Base-by-base conservation (phyloP, 2,797 vertebrate species). In the Garrulus glandarius region DNA sequence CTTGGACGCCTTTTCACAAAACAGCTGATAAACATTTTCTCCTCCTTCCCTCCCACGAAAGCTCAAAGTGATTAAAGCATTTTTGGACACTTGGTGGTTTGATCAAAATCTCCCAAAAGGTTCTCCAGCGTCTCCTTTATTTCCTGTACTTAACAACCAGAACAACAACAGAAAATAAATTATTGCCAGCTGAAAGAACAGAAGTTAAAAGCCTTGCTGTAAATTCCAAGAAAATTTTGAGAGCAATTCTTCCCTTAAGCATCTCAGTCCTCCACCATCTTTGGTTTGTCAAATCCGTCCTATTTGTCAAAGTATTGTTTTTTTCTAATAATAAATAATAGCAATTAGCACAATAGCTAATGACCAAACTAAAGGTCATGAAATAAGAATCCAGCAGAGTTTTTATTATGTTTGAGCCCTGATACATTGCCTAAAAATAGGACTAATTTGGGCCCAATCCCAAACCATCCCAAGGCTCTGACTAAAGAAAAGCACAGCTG, bases 111-210 rank as follows among this genome's bases (percentile, higher is more conserved):
- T 95, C 78, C 77, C 72, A 30, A 79, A 95, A 86, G 37, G 34
- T 80, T 94, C 50, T 84, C 32, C 53, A 74, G 32, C 37, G 80
- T 94, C 92, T 96, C 71, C 47, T 87, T 68, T 13, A 12, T 90
- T 97, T 97, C 85, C 81, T 78, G 76, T 94, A 53, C 69, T 93
- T 82, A 49, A 44, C n/a, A 76, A 72, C 67, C 89, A 97, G 49
- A 64, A 85, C 70, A 74, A 77, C 53, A 93, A 57, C 44, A 81
- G 94, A 80, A 76, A 65, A 50, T 55, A 61, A 61, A 70, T 49
- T 47, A 63, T 32, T 63, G 19, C 56, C 84, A 87, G 43, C 74
- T 70, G 65, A 56, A 63, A 52, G 22, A 87, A 78, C 49, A 70
- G 22, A 49, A 55, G 12, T 36, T 86, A 77, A 71, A 59, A 90